Evolutionary conservation across 2,888 invertebrate species (phyloP).

Genomic region (Hyposoter didymator): DNA sequence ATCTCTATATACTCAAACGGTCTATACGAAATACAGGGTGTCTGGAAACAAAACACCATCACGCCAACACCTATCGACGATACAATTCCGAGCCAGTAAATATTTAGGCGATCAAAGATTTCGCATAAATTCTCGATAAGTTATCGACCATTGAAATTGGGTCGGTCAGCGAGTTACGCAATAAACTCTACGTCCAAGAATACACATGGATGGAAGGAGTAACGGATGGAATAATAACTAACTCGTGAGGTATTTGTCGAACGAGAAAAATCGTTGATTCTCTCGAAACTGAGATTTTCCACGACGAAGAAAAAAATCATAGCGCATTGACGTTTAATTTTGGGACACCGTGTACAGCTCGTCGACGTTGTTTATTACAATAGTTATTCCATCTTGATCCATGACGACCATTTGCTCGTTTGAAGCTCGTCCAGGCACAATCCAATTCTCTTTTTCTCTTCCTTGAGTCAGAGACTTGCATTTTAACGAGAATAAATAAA

Average conservation of each 20-base stretch:
- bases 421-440: neutral
- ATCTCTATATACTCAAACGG: neutral
- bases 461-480: slow-evolving; percentile 33
- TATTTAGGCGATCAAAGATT: neutral
- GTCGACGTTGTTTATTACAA: slow-evolving; percentile 62
- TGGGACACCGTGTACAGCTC: slow-evolving; percentile 1
- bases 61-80: neutral
- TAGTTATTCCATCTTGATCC: slow-evolving; percentile 58
- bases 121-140: neutral
- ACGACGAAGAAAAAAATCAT: neutral
- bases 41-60: neutral
- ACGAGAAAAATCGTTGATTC: neutral
- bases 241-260: neutral
- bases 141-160: neutral
- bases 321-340: neutral
- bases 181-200: neutral
- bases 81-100: neutral
- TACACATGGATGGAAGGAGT: neutral
- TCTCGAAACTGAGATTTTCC: neutral
- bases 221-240: neutral
- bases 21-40: neutral
- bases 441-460: slow-evolving; percentile 14
- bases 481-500: slow-evolving; percentile 55
- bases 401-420: slow-evolving; percentile 18
- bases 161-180: neutral